Base-by-base conservation (phyloP, 1,140 invertebrate genomes). In the Acromyrmex heyeri region DNA sequence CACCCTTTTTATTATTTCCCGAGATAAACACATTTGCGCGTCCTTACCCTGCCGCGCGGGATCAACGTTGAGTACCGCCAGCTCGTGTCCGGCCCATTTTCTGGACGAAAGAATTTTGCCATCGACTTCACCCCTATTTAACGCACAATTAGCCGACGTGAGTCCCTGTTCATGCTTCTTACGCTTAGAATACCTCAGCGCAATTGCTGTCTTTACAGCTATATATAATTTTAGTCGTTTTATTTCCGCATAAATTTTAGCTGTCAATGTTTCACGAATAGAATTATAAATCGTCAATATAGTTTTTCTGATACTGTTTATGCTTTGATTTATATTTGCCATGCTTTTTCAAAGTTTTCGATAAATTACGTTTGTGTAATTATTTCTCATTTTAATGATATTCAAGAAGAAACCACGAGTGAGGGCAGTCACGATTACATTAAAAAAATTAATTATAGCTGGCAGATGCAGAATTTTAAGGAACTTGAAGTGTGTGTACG, bases 1-100 rank as follows among this genome's bases (percentile, higher is more conserved):
- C 87, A 91, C 87, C 90, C 90, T 91, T 91, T 91, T 91, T 91
- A 91, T 91, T 91, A 91, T 91, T 91, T 85, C 76, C 85, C 27
- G 85, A 87, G 90, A 91, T 91, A 91, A 91, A 91, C 89, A 86
- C 90, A 91, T 91, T 91, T 83, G 87, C 89, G 87, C 89, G 64
- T 90, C 89, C 75, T 90, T 90, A 82, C 59, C 53, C 85, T 61
- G 30, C 69, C 55, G 38, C 59, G 61, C 18, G 30, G 53, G 70
- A 12, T 62, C 44, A 12, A 50, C 16, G 53, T 34, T 24, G 34
- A 30, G 30, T 48, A 78, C n/a, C 48, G 55, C 14, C 18, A 83
- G 61, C 76, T 81, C 70, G 61, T 55, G 82, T 50, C 27, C 38
- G 64, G 70, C 57, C 77, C 77, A 82, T 79, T 69, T 90, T 90